Base-by-base conservation (phyloP, 2,797 vertebrate genomes). In the Leuciscus waleckii region DNA sequence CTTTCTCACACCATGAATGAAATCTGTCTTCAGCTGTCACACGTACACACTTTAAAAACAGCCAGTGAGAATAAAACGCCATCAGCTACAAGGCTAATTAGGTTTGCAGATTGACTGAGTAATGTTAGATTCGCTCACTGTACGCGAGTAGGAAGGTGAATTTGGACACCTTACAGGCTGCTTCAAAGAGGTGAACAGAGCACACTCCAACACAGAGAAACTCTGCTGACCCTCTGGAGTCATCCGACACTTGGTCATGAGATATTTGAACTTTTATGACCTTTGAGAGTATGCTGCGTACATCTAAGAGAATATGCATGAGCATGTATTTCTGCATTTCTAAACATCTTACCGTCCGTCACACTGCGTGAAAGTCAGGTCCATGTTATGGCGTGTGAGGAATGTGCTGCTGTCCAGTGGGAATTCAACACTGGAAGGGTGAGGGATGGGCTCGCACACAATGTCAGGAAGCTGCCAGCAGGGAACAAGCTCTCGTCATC, bases 391-490 rank as follows among this genome's bases (percentile, higher is more conserved):
- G 17, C 95, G 96, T 61, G 95, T 97, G 75, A 98, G 96, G 88
- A 98, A 96, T 79, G 97, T 95, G 79, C 91, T 93, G 11, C 93
- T 92, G 91, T 96, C 97, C 91, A 97, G 92, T 0, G 96, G 97
- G n/a, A 96, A 95, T 90, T 98, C 96, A 81, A 97, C 95, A 70
- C 93, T 96, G 90, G 95, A 95, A 0, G 97, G 97, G 91, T 97
- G 96, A 2, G 97, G 95, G 85, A 97, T 93, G 71, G 97, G 96
- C 91, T 98, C 97, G 39, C 97, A 98, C 90, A 97, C 91, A 98
- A 89, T 1, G 95, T 96, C 92, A 97, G 93, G 86, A 95, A 96
- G 8, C 92, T 89, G 68, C 93, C 89, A 0, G 77, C 84, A 92
- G 94, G 70, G 88, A 94, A 79, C 39, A 83, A 56, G 4, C 76